phyloP scores from a whole-genome alignment of 2,113 vertebrate genomes.

The Nanorana parkeri region DNA sequence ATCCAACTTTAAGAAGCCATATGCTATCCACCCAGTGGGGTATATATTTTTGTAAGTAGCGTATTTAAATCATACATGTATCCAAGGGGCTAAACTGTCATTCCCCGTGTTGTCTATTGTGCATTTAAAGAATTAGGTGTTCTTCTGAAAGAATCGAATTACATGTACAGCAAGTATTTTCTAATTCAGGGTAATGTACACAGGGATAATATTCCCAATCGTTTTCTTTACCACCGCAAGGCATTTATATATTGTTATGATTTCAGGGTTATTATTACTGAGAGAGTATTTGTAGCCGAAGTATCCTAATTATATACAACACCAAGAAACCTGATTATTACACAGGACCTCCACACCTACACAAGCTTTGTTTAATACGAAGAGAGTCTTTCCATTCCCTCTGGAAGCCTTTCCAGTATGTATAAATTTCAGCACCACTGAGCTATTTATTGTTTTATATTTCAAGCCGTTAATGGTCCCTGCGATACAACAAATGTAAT shows the following conservation, averaged over 20 bases:
- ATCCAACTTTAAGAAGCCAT: too few species aligned
- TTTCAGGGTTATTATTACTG: not conserved
- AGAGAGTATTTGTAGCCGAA: not conserved
- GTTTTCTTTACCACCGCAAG: not conserved
- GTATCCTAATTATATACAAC: conserved; percentile 1
- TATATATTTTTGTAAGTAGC: too few species aligned
- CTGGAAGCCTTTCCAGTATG: conserved; percentile 9
- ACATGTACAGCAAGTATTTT: too few species aligned
- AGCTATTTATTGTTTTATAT: conserved; percentile 39
- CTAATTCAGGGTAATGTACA: too few species aligned
- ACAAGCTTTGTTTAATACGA: conserved; percentile 14
- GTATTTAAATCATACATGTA: too few species aligned
- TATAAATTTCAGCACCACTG: conserved; percentile 33
- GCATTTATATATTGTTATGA: not conserved
- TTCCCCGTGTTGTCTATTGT: too few species aligned
- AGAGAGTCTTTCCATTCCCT: not conserved
- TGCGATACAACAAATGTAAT: conserved; percentile 33
- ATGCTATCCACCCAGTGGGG: too few species aligned
- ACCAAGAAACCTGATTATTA: conserved; percentile 3
- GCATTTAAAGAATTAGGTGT: too few species aligned
- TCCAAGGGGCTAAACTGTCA: too few species aligned
- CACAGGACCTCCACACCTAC: conserved; percentile 5
- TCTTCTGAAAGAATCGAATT: too few species aligned
- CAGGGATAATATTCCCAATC: too few species aligned
- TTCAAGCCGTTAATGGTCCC: conserved; percentile 38